Conservation (phyloP, 2,888 invertebrate species). For the Volucella inanis region DNA sequence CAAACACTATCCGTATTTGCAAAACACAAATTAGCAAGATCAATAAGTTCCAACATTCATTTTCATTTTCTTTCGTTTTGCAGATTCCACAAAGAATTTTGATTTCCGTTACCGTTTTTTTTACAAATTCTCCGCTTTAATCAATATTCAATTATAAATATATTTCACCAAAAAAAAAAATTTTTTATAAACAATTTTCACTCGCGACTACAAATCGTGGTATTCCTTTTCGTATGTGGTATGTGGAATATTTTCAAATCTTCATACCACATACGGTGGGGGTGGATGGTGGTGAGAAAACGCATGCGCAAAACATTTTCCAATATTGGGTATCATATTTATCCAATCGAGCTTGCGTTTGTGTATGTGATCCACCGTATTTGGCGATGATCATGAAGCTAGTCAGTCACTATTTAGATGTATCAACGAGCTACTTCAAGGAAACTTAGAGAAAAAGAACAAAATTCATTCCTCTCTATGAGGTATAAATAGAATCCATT, state of each 20-base stretch:
- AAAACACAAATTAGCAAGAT: background rate
- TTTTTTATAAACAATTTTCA: constrained; percentile 9
- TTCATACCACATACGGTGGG: constrained; percentile 1
- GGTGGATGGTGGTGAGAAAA: constrained; percentile 23
- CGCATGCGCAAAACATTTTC: constrained; percentile 72
- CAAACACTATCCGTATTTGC: constrained; percentile 20
- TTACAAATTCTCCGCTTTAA: background rate
- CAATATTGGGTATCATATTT: constrained; percentile 70
- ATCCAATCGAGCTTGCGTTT: constrained; percentile 20
- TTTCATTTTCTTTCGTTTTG: background rate
- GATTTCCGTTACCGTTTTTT: background rate
- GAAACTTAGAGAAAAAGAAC: constrained; percentile 19
- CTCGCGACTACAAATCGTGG: constrained; percentile 34
- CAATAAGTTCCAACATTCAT: constrained; percentile 37
- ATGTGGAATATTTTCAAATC: constrained; percentile 46
- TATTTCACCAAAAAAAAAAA: too few species aligned
- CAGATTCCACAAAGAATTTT: constrained; percentile 23
- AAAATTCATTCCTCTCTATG: constrained; percentile 39
- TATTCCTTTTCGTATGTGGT: constrained; percentile 2
- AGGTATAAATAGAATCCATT: constrained; percentile 65
- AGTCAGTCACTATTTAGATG: background rate
- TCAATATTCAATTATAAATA: background rate
- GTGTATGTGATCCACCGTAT: constrained; percentile 69
- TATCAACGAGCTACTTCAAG: constrained; percentile 12
- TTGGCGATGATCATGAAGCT: constrained; percentile 70